Percentiles rank a stretch among this genome's conserved stretches.
Conservation (phyloP, 2,113 vertebrate species). For the Malaclemys terrapin region DNA sequence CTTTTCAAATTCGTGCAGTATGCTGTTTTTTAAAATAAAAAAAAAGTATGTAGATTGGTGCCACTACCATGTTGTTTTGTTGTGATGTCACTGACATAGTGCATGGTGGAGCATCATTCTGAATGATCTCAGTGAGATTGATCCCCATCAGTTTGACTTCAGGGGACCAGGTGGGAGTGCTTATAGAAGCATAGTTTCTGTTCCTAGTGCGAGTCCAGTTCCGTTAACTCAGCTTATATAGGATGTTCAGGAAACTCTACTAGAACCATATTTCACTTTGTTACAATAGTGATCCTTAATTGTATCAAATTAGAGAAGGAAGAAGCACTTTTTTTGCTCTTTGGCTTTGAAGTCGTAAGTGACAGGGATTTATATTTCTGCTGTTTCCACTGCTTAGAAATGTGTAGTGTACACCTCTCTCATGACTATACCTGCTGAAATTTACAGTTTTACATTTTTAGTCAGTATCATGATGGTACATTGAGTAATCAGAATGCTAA, state of each 20-base stretch:
- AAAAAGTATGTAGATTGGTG: neutral
- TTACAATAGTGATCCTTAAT: neutral
- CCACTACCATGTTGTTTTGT: neutral
- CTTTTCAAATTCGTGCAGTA: neutral
- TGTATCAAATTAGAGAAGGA: neutral
- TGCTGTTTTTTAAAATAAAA: neutral
- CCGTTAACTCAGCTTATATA: neutral
- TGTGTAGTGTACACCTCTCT: neutral
- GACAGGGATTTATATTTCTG: slow-evolving; percentile 19
- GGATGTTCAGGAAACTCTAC: neutral
- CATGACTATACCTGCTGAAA: neutral
- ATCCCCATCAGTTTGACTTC: slow-evolving; percentile 15
- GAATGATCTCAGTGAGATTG: neutral
- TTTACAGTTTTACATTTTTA: slow-evolving; percentile 59
- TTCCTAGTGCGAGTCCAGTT: neutral
- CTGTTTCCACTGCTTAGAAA: neutral
- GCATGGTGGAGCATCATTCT: too few relatives aligned
- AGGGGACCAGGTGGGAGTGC: neutral
- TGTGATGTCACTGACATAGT: neutral
- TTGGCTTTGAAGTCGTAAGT: slow-evolving; percentile 21
- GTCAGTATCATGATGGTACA: slow-evolving; percentile 25
- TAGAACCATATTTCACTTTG: neutral
- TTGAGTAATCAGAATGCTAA: slow-evolving; percentile 58
- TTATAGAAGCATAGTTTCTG: neutral
- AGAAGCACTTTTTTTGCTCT: neutral